Conservation (phyloP, 2,797 vertebrate species). For the Betta splendens region DNA sequence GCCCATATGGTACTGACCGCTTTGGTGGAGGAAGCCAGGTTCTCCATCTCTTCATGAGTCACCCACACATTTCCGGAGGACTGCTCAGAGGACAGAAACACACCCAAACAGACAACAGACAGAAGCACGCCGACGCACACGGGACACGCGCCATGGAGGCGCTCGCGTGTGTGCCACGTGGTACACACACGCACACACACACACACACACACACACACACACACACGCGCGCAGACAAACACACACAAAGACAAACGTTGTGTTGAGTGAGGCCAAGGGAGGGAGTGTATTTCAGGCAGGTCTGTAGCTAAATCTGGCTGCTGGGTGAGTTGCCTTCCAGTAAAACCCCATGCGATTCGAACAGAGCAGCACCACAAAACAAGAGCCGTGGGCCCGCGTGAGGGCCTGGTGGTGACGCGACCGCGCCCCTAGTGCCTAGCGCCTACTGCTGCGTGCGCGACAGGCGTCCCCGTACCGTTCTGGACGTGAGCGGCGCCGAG, state of each 20-base stretch:
- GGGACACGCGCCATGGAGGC: conserved; percentile 30
- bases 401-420: conserved; percentile 44
- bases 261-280: conserved; percentile 70
- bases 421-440: conserved; percentile 21
- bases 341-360: conserved; percentile 57
- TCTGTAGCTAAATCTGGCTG: conserved; percentile 55
- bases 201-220: conserved; percentile 23
- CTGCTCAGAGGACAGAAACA: conserved; percentile 80
- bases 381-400: conserved; percentile 33
- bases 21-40: conserved; percentile 91
- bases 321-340: conserved; percentile 43
- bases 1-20: conserved; percentile 91
- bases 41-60: conserved; percentile 99
- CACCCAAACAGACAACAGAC: conserved; percentile 44
- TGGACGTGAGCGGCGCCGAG: conserved; percentile 92
- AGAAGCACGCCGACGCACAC: conserved; percentile 27
- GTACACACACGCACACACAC: conserved; percentile 21
- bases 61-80: conserved; percentile 99
- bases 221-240: conserved; percentile 27
- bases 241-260: conserved; percentile 58
- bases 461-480: conserved; percentile 84
- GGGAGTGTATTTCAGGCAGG: conserved; percentile 73
- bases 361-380: conserved; percentile 38
- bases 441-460: too few relatives aligned
- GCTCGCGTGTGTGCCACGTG: conserved; percentile 27